These are phyloP conservation scores for Ptilonorhynchus violaceus DNA, from an alignment of 2,113 vertebrate genomes.

Conservation along the genomic window DNA sequence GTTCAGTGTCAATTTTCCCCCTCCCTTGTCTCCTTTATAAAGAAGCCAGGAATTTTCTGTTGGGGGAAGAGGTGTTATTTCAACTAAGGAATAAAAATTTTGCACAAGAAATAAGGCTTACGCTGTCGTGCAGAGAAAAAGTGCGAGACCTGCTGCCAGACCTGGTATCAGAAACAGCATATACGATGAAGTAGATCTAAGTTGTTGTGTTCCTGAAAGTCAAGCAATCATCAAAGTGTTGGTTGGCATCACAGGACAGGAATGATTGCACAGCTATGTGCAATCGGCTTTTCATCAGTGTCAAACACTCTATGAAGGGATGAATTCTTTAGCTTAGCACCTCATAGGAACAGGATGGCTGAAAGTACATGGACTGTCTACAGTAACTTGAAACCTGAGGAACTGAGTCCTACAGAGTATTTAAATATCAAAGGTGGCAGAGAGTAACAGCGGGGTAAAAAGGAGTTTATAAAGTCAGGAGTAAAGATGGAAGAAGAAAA, in stretches of 20 bases:
- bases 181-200: neutral
- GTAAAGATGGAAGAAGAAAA: neutral
- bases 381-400: neutral
- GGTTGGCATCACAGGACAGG: neutral
- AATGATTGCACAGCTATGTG: neutral
- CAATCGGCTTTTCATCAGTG: neutral
- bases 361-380: fast-evolving
- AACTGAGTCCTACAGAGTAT: neutral
- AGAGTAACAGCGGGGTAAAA: neutral
- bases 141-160: neutral
- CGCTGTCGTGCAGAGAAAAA: neutral
- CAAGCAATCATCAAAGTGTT: neutral
- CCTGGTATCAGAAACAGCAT: neutral
- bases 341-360: neutral
- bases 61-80: neutral
- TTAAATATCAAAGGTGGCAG: neutral
- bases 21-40: neutral
- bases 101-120: neutral
- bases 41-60: neutral
- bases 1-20: fast-evolving
- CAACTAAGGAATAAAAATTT: neutral
- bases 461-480: neutral
- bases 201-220: neutral
- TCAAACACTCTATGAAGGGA: neutral
- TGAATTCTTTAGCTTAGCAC: neutral